phyloP scores from a whole-genome alignment of 2,113 vertebrate genomes.

The Gambusia affinis region DNA sequence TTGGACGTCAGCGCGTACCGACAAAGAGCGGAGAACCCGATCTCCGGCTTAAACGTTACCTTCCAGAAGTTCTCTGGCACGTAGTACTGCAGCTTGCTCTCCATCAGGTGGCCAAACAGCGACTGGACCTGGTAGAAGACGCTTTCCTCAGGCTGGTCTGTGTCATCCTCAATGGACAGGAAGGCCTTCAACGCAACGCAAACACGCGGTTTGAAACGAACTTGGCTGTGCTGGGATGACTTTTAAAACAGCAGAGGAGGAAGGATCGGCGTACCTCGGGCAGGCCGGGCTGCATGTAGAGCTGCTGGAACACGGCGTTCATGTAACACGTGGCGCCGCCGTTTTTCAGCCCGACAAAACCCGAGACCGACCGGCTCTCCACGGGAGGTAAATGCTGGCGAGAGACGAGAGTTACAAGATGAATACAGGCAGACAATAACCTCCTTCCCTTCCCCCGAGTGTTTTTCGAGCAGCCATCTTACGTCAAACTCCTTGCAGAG shows the following conservation, averaged over 20 bases:
- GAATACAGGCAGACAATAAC: not conserved
- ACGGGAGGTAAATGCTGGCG: constrained; percentile 93
- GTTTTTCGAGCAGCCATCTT: constrained; percentile 49
- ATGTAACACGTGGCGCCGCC: constrained; percentile 98
- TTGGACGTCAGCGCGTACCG: not conserved
- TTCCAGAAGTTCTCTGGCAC: constrained; percentile 99
- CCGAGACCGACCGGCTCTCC: constrained; percentile 92
- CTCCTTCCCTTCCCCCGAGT: not conserved
- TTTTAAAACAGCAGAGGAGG: not conserved
- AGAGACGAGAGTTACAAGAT: not conserved
- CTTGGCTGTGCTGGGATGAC: not conserved
- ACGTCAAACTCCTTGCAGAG: constrained; percentile 98
- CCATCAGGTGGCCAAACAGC: constrained; percentile 97
- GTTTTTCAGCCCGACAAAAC: constrained; percentile 97
- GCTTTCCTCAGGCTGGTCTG: constrained; percentile 95
- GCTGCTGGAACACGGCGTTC: constrained; percentile 98
- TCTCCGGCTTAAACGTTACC: constrained; percentile 74
- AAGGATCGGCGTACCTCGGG: constrained; percentile 84
- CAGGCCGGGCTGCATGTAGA: constrained; percentile 98
- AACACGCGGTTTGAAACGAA: not conserved
- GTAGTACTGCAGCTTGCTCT: constrained; percentile 98
- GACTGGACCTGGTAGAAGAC: constrained; percentile 99
- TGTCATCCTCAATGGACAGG: constrained; percentile 95
- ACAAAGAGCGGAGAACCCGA: no score
- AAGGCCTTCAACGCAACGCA: constrained; percentile 79